phyloP scores from a whole-genome alignment of 2,113 vertebrate genomes.

The Labeo rohita region DNA sequence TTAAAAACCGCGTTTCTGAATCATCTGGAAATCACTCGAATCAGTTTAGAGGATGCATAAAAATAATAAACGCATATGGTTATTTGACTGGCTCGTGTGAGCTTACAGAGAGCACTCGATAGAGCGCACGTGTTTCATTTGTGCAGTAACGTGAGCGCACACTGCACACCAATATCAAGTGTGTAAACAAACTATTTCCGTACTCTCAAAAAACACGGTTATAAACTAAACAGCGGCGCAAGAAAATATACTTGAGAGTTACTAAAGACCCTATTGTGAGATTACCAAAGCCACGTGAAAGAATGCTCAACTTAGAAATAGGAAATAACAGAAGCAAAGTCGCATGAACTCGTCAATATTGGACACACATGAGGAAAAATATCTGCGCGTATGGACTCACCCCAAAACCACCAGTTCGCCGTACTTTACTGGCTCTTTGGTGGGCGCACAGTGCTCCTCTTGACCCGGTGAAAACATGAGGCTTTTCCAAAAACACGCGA shows the following conservation, averaged over 20 bases:
- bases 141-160: slow-evolving; percentile 68
- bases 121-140: slow-evolving; percentile 66
- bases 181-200: slow-evolving; percentile 46
- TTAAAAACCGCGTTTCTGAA: background rate
- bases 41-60: background rate
- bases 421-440: slow-evolving; percentile 93
- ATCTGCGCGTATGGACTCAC: slow-evolving; percentile 75
- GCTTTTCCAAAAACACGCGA: slow-evolving; percentile 64
- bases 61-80: background rate
- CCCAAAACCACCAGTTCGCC: slow-evolving; percentile 94
- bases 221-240: background rate
- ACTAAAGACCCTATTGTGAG: background rate
- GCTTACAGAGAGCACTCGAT: background rate
- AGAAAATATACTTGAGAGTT: background rate
- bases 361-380: background rate
- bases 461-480: slow-evolving; percentile 92
- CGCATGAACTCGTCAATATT: slow-evolving; percentile 5
- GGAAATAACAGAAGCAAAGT: background rate
- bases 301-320: background rate
- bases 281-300: background rate
- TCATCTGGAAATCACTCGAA: background rate
- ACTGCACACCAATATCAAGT: slow-evolving; percentile 26
- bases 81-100: background rate
- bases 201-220: slow-evolving; percentile 17
- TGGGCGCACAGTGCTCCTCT: slow-evolving; percentile 89